These are phyloP conservation scores for Percina caprodes DNA, from an alignment of 2,113 vertebrate genomes.

Conservation along the genomic window DNA sequence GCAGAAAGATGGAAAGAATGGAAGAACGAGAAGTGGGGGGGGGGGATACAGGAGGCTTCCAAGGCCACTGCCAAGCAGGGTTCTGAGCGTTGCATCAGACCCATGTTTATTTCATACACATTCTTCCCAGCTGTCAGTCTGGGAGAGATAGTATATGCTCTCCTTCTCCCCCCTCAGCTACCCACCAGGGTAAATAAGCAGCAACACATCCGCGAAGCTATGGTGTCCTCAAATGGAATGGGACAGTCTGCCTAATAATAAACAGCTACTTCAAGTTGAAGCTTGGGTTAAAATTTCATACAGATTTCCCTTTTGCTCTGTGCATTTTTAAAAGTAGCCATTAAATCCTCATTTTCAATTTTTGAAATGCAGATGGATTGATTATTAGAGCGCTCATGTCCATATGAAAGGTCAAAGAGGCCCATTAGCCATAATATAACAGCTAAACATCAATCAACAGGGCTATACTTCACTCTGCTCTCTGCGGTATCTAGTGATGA, in stretches of 20 bases:
- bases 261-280: constrained; percentile 35
- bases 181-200: constrained; percentile 72
- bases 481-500: constrained; percentile 70
- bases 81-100: constrained; percentile 78
- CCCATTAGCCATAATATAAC: constrained; percentile 68
- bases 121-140: constrained; percentile 78
- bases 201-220: constrained; percentile 68
- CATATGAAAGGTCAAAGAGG: constrained; percentile 68
- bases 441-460: constrained; percentile 70
- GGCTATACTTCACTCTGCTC: constrained; percentile 63
- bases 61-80: constrained; percentile 72
- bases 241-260: constrained; percentile 48
- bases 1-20: constrained; percentile 54
- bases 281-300: constrained; percentile 20
- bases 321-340: neutral
- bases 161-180: constrained; percentile 54
- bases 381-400: constrained; percentile 33
- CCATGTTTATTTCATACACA: constrained; percentile 85
- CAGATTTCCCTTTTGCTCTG: neutral
- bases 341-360: neutral
- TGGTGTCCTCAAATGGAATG: constrained; percentile 52
- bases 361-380: constrained; percentile 17
- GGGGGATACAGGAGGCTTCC: constrained; percentile 69
- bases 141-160: constrained; percentile 49
- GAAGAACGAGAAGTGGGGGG: constrained; percentile 55